These are phyloP conservation scores for Scrobipalpa costella DNA, from an alignment of 2,888 invertebrate genomes.

Conservation along the genomic window DNA sequence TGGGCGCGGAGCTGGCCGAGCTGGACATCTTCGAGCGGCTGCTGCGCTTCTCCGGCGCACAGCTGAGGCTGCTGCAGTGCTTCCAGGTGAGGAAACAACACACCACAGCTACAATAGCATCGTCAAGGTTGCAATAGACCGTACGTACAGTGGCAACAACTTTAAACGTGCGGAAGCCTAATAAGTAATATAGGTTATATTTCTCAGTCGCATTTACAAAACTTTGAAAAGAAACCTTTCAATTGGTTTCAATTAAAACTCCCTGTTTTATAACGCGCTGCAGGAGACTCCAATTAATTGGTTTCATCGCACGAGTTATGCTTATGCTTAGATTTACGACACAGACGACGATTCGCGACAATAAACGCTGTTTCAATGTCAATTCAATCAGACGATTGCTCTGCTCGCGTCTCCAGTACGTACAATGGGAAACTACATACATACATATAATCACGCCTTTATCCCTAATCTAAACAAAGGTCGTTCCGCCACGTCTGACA, in stretches of 20 bases:
- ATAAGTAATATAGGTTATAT: too few species aligned
- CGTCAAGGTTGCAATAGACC: too few species aligned
- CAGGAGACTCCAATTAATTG: background rate
- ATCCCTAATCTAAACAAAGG: too few species aligned
- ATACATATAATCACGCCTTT: too few species aligned
- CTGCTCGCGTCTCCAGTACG: background rate
- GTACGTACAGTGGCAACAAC: too few species aligned
- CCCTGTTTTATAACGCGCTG: background rate
- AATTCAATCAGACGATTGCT: background rate
- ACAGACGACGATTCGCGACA: background rate
- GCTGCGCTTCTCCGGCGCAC: conserved; percentile 84
- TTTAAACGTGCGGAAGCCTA: too few species aligned
- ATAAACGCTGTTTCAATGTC: background rate
- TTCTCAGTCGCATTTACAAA: too few species aligned
- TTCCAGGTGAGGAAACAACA: conserved; percentile 81
- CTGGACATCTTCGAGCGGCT: conserved; percentile 86
- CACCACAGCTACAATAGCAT: background rate
- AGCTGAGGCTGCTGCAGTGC: conserved; percentile 85
- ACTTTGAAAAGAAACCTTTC: background rate
- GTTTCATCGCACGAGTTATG: background rate
- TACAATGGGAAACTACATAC: background rate
- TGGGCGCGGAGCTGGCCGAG: conserved; percentile 86
- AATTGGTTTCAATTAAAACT: background rate
- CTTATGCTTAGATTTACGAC: background rate
- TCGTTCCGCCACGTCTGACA: too few species aligned